Evolutionary conservation across 2,113 vertebrate species (phyloP).

Genomic region (human (Homo sapiens)): GRCh38 chr19:43627501-43628000

Average conservation of each 20-base stretch:
- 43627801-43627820: background rate
- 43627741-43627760: slow-evolving; percentile 92
- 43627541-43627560: background rate
- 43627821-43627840: background rate
- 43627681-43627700: slow-evolving; percentile 96
- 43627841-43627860: background rate
- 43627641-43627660: slow-evolving; percentile 94
- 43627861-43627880: background rate
- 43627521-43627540: background rate
- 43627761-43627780: slow-evolving; percentile 94
- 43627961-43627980: background rate
- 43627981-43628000: background rate
- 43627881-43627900: background rate
- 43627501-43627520: background rate
- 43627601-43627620: background rate
- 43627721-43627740: slow-evolving; percentile 94
- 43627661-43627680: slow-evolving; percentile 94
- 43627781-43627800: slow-evolving; percentile 81
- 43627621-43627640: slow-evolving; percentile 34
- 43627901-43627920: background rate
- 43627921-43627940: background rate
- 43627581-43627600: background rate
- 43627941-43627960: background rate
- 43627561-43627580: background rate
- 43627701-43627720: slow-evolving; percentile 94